Conservation (phyloP, 2,113 vertebrate genomes). For the Guaruba guarouba region DNA sequence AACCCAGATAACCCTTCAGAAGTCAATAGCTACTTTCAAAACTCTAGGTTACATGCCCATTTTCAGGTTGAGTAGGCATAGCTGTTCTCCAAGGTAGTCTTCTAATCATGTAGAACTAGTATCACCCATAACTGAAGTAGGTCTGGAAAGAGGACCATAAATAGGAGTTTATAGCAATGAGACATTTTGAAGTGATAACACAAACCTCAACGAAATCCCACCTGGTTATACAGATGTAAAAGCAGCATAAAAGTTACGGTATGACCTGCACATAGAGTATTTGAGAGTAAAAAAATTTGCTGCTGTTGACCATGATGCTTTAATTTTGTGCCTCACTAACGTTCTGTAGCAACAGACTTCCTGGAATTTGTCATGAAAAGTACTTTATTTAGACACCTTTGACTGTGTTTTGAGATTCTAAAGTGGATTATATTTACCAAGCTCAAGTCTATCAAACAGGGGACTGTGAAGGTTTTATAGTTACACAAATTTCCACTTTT, state of each 20-base stretch:
- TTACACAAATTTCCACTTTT: not conserved
- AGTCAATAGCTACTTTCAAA: not conserved
- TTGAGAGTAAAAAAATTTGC: not conserved
- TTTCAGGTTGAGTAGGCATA: not conserved
- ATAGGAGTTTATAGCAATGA: not conserved
- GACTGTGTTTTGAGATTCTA: not conserved
- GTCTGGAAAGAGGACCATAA: not conserved
- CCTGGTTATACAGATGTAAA: not conserved
- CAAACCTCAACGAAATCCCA: not conserved
- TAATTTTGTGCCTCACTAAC: not conserved
- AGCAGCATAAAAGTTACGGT: not conserved
- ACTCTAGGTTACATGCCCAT: not conserved
- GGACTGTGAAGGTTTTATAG: not conserved
- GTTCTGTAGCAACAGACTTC: not conserved
- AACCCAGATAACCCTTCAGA: not conserved
- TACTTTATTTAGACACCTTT: not conserved
- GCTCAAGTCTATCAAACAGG: not conserved
- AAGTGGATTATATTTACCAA: not conserved
- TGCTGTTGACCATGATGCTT: not conserved
- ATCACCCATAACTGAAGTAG: not conserved
- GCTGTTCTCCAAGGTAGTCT: not conserved
- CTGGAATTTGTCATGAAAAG: not conserved
- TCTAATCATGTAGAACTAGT: not conserved
- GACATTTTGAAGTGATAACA: not conserved
- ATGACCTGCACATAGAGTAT: not conserved